A percentile compares a stretch with the other conserved stretches of the same genome.
phyloP scores from a whole-genome alignment of 2,888 invertebrate genomes.

The Conomelus anceps region DNA sequence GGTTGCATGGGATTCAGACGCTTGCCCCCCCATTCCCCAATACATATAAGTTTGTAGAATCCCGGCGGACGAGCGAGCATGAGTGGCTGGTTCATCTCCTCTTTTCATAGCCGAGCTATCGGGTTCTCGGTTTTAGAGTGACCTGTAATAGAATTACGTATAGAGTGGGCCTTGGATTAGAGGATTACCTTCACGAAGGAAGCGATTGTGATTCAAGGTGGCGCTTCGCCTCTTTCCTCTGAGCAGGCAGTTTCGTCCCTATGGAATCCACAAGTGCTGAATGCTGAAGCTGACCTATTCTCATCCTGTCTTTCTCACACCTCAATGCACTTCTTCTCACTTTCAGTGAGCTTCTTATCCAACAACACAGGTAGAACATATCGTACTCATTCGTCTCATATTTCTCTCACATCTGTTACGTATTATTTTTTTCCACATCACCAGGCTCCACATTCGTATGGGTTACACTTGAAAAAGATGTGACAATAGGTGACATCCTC shows the following conservation, averaged over 20 bases:
- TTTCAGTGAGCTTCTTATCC: neutral
- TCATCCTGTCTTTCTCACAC: neutral
- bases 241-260: neutral
- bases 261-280: neutral
- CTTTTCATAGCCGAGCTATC: no score
- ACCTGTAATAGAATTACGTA: neutral
- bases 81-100: no score
- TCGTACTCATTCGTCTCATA: neutral
- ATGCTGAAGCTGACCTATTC: neutral
- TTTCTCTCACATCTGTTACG: neutral
- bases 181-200: neutral
- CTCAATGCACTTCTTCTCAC: neutral
- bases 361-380: no score
- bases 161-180: neutral
- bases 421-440: neutral
- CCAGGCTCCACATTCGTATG: neutral
- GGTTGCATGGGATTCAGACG: neutral
- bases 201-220: neutral
- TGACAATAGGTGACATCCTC: neutral
- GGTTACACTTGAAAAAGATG: neutral
- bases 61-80: neutral
- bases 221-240: neutral
- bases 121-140: neutral
- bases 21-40: neutral
- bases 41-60: neutral